Conservation (phyloP, 1,140 invertebrate genomes). For the Tetramorium parvispinum region DNA sequence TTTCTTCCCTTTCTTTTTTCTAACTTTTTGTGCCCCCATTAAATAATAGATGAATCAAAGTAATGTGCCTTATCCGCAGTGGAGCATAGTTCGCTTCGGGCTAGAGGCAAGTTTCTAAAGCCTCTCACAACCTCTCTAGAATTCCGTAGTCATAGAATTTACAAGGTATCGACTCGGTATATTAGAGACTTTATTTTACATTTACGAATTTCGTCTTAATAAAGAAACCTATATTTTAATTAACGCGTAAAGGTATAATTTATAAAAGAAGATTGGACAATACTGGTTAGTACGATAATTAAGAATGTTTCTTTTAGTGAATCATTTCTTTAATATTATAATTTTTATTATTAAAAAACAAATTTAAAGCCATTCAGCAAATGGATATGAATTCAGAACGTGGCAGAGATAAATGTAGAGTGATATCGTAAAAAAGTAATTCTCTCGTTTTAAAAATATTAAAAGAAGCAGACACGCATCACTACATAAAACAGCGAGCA, state of each 20-base stretch:
- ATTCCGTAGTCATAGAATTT: constrained; percentile 4
- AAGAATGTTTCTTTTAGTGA: neutral
- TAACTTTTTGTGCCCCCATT: constrained; percentile 32
- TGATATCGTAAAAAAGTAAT: neutral
- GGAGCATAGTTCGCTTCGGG: constrained; percentile 16
- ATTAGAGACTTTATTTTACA: neutral
- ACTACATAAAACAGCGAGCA: neutral
- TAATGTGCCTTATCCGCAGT: constrained; percentile 23
- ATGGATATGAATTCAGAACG: neutral
- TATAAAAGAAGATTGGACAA: neutral
- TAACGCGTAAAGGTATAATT: neutral
- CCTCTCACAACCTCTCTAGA: neutral
- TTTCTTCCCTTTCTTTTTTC: constrained; percentile 13
- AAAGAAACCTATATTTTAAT: neutral
- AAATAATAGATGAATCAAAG: constrained; percentile 61
- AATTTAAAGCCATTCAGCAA: neutral
- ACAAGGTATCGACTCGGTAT: constrained; percentile 26
- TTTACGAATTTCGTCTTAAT: neutral
- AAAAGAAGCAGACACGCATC: neutral
- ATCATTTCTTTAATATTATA: neutral
- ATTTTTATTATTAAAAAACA: neutral
- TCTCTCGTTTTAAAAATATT: neutral
- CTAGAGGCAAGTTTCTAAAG: constrained; percentile 70
- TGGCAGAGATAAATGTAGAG: neutral
- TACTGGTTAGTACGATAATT: neutral